A percentile compares a stretch with the other conserved stretches of the same genome.
Conservation (phyloP, 2,113 vertebrate species). For the Mesoclemmys tuberculata region DNA sequence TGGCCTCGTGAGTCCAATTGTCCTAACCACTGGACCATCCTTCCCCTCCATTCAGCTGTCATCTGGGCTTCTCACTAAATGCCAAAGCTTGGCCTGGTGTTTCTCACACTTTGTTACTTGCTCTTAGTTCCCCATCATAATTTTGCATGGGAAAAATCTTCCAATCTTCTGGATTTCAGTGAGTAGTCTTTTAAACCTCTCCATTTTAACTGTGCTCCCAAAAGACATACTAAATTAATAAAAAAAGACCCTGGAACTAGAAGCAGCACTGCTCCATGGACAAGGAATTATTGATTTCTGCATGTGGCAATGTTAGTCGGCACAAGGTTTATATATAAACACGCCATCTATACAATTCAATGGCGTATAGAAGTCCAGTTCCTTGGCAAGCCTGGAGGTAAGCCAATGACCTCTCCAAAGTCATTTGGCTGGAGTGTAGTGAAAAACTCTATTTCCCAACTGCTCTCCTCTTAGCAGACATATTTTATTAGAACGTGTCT, state of each 20-base stretch:
- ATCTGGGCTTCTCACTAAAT: no score
- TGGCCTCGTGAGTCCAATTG: no score
- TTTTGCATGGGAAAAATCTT: not conserved
- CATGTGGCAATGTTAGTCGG: not conserved
- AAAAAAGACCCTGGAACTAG: not conserved
- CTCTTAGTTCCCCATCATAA: not conserved
- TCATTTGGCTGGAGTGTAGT: not conserved
- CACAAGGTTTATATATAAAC: not conserved
- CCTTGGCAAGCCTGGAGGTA: not conserved
- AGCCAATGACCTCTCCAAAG: not conserved
- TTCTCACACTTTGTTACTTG: not conserved
- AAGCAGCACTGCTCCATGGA: not conserved
- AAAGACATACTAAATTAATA: not conserved
- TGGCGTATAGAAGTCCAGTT: not conserved
- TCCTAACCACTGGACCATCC: not conserved
- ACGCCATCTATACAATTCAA: not conserved
- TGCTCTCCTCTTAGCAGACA: not conserved
- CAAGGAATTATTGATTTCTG: not conserved
- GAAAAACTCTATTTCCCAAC: not conserved
- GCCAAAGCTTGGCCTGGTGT: no score
- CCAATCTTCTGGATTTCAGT: not conserved
- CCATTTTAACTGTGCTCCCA: not conserved
- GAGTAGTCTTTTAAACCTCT: not conserved
- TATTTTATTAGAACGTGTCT: not conserved
- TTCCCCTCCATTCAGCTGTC: not conserved